phyloP scores from a whole-genome alignment of 1,140 invertebrate species.

The Steinernema khuongi region DNA sequence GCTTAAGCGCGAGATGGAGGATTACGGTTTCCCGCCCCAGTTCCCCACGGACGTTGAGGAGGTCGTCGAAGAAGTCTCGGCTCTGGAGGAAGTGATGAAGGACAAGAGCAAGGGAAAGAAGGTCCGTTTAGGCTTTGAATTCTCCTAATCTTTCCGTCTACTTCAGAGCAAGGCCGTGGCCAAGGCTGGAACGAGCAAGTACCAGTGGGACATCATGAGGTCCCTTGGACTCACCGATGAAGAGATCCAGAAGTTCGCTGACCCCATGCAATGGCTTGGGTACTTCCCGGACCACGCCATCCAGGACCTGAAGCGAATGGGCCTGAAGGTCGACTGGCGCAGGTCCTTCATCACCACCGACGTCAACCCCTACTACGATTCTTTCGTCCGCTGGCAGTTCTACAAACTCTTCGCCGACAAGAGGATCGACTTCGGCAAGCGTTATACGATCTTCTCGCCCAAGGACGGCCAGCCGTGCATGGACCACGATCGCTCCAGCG shows the following conservation, averaged over 20 bases:
- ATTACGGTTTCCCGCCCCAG: conserved; percentile 83
- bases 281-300: conserved; percentile 90
- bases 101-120: conserved; percentile 98
- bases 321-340: conserved; percentile 90
- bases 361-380: conserved; percentile 93
- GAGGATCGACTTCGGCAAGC: conserved; percentile 91
- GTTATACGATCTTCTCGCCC: conserved; percentile 93
- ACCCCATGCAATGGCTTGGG: conserved; percentile 82
- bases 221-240: conserved; percentile 79
- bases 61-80: conserved; percentile 57
- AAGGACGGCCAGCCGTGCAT: conserved; percentile 96
- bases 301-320: conserved; percentile 78
- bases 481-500: conserved; percentile 92
- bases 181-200: conserved; percentile 80
- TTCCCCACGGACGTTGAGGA: conserved; percentile 70
- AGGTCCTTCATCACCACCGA: conserved; percentile 96
- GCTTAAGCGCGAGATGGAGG: conserved; percentile 82
- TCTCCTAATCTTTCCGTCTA: conserved; percentile 20
- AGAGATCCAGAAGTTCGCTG: conserved; percentile 86
- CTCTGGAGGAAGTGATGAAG: conserved; percentile 68
- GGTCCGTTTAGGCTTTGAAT: conserved; percentile 60
- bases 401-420: conserved; percentile 76
- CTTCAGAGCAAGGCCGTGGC: conserved; percentile 84
- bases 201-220: conserved; percentile 99
- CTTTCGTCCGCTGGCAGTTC: conserved; percentile 96